Evolutionary conservation across 2,113 vertebrate genomes (phyloP).

Genomic region (Semnornis frantzii): DNA sequence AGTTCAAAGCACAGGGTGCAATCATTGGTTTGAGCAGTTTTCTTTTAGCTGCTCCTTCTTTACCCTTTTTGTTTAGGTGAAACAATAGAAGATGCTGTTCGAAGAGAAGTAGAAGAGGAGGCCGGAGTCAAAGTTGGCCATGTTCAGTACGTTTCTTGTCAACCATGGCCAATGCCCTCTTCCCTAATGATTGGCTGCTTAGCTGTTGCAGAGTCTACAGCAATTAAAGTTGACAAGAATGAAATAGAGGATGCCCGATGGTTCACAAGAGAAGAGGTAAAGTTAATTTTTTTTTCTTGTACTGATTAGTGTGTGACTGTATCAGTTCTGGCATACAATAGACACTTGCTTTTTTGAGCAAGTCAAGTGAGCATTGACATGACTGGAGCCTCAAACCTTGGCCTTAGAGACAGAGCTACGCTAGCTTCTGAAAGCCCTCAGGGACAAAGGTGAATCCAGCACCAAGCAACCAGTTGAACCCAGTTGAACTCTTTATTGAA

Average conservation of each 20-base stretch:
- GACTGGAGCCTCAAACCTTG: no score
- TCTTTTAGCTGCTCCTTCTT: slow-evolving; percentile 52
- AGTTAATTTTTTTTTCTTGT: slow-evolving; percentile 75
- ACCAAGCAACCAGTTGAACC: no score
- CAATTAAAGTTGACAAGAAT: slow-evolving; percentile 89
- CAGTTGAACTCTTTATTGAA: no score
- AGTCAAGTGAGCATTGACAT: neutral
- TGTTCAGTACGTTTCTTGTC: slow-evolving; percentile 90
- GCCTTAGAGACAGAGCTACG: no score
- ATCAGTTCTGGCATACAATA: slow-evolving; percentile 42
- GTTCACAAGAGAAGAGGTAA: slow-evolving; percentile 93
- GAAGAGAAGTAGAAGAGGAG: slow-evolving; percentile 93
- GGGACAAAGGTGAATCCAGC: no score
- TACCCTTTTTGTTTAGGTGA: slow-evolving; percentile 82
- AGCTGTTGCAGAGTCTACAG: slow-evolving; percentile 86
- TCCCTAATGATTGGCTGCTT: slow-evolving; percentile 95
- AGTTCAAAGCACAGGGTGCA: neutral
- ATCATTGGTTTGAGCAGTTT: neutral
- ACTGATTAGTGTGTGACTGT: slow-evolving; percentile 71
- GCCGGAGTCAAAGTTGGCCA: slow-evolving; percentile 86
- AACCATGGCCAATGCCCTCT: slow-evolving; percentile 97
- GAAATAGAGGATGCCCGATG: slow-evolving; percentile 96
- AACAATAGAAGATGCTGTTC: slow-evolving; percentile 90
- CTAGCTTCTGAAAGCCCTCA: no score
- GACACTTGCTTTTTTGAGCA: slow-evolving; percentile 39